Evolutionary conservation across 1,140 invertebrate genomes (phyloP), one percentile per base, ranked within the genome.

Genomic region (Conus betulinus): DNA sequence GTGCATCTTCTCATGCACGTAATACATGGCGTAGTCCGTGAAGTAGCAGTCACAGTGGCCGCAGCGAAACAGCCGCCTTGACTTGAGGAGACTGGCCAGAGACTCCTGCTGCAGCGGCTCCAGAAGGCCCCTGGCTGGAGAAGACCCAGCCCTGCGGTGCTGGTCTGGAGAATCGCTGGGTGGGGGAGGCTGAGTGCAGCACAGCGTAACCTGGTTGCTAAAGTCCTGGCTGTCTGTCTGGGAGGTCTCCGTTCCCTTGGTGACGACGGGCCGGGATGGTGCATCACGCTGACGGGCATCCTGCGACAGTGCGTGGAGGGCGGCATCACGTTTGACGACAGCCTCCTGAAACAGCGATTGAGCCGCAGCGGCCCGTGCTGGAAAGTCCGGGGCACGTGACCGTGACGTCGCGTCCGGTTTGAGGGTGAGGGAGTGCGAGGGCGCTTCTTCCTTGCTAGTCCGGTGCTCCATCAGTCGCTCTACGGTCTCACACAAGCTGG

Each of bases 1-100:
- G 84, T 94, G 94, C 83, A 93, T 76, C 87, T 94, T 94, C 53
- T 93, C 90, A 85, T 94, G 94, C 25, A 94, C 91, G 17, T 92
- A 90, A 76, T 92, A 94, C 94, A 94, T 94, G 25, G 93, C 92
- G 83, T 93, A 94, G 84, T 94, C 94, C 4, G 93, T 91, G 90
- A 94, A 94, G 82, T 93, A 94, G 82, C 93, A 93, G 57, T 93
- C 93, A 74, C 94, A 94, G 87, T 91, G 92, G 20, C 91, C 91
- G 88, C 94, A 94, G 39, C 91, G 93, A 87, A 93, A 94, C 87
- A 94, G 91, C 51, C 91, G 88, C 0, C 94, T 93, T 0, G 93
- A 89, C 5, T 90, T 85, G 76, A 94, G 85, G 27, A 94, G 89
- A 23, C 91, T 88, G 15, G 93, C 91, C 71, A 94, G 89, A 11